Percentiles rank a stretch among this genome's conserved stretches.
phyloP scores from a whole-genome alignment of 2,888 invertebrate genomes.

The Epistrophe grossulariae region DNA sequence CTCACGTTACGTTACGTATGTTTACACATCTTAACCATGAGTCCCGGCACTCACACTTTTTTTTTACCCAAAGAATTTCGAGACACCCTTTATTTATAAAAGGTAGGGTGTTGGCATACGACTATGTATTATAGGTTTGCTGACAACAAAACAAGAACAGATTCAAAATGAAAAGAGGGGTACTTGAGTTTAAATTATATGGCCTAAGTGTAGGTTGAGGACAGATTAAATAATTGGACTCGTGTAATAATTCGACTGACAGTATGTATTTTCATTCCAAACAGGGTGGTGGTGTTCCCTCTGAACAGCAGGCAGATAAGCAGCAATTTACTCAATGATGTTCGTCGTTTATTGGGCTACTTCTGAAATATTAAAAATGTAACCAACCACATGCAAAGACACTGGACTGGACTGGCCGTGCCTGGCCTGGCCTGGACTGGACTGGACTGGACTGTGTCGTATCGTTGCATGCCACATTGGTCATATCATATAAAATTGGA shows the following conservation, averaged over 20 bases:
- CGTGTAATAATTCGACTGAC: slow-evolving; percentile 72
- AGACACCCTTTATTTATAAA: slow-evolving; percentile 7
- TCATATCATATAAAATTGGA: slow-evolving; percentile 32
- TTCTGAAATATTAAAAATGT: slow-evolving; percentile 59
- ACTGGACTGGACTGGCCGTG: background rate
- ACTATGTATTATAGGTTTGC: slow-evolving; percentile 11
- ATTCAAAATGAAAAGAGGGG: slow-evolving; percentile 50
- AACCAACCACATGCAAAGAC: slow-evolving; percentile 45
- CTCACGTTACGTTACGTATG: too few relatives aligned
- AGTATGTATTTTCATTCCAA: slow-evolving; percentile 37
- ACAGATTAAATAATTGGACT: slow-evolving; percentile 72
- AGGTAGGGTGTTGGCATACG: background rate
- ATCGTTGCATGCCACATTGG: slow-evolving; percentile 26
- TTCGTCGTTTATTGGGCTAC: slow-evolving; percentile 30
- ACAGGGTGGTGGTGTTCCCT: background rate
- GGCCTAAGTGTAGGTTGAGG: slow-evolving; percentile 67
- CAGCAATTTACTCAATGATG: slow-evolving; percentile 30
- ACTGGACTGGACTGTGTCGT: background rate
- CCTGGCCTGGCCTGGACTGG: too few relatives aligned
- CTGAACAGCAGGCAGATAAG: slow-evolving; percentile 38
- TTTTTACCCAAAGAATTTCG: background rate
- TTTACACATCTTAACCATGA: too few relatives aligned
- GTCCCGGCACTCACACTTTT: too few relatives aligned
- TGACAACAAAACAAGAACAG: slow-evolving; percentile 35
- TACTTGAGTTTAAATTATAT: slow-evolving; percentile 50